phyloP scores from a whole-genome alignment of 2,113 vertebrate species.

The Ameiurus melas region DNA sequence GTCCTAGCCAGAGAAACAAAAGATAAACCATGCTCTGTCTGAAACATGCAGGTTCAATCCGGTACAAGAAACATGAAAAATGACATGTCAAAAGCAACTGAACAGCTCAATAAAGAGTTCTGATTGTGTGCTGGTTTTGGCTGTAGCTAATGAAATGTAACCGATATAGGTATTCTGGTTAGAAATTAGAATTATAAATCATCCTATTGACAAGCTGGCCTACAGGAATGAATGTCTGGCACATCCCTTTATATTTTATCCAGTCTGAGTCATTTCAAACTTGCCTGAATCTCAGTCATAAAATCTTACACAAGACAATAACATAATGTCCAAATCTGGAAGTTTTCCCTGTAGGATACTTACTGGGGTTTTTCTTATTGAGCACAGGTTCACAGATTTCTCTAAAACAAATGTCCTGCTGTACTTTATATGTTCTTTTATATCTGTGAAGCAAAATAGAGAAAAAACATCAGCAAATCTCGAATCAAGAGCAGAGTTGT shows the following conservation, averaged over 20 bases:
- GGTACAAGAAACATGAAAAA: background rate
- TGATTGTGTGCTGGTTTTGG: slow-evolving; percentile 15
- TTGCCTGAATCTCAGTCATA: background rate
- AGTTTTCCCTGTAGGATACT: slow-evolving; percentile 61
- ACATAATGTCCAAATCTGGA: background rate
- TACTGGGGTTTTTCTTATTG: slow-evolving; percentile 68
- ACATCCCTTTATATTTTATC: slow-evolving; percentile 15
- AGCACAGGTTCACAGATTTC: slow-evolving; percentile 82
- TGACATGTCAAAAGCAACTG: background rate
- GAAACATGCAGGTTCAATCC: background rate
- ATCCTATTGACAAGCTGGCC: background rate
- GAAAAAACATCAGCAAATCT: background rate
- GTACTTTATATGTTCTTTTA: slow-evolving; percentile 85
- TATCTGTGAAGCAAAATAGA: slow-evolving; percentile 74
- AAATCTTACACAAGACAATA: background rate
- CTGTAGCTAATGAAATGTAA: slow-evolving; percentile 2
- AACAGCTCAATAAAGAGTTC: background rate
- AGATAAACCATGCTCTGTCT: background rate
- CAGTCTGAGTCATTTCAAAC: background rate
- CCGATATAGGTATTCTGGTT: background rate
- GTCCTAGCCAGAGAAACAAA: slow-evolving; percentile 7
- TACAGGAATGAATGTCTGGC: background rate
- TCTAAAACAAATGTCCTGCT: slow-evolving; percentile 86
- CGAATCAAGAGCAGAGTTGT: background rate
- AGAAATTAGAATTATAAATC: slow-evolving; percentile 18